A percentile compares a stretch with the other conserved stretches of the same genome.
These are phyloP conservation scores for Campoplex nolae DNA, from an alignment of 2,888 invertebrate genomes.

Conservation along the genomic window DNA sequence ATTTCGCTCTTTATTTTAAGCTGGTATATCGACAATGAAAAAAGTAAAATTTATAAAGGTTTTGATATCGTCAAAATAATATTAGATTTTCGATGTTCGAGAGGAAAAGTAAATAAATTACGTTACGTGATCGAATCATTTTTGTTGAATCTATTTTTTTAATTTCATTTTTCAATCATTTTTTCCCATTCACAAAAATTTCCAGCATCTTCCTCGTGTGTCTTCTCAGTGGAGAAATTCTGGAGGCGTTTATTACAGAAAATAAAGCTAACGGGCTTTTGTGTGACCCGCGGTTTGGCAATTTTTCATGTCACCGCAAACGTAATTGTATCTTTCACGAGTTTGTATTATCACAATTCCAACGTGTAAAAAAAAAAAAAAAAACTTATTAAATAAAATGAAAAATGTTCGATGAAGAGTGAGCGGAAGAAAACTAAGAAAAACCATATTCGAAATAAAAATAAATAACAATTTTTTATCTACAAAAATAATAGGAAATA, in stretches of 20 bases:
- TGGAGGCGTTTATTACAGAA: constrained; percentile 6
- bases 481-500: background rate
- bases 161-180: constrained; percentile 55
- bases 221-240: constrained; percentile 63
- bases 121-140: background rate
- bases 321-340: constrained; percentile 5
- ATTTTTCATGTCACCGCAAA: constrained; percentile 27
- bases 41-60: background rate
- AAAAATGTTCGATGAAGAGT: constrained; percentile 41
- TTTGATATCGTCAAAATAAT: background rate
- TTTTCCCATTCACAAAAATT: constrained; percentile 77
- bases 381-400: constrained; percentile 57
- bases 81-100: background rate
- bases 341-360: constrained; percentile 11
- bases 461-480: background rate
- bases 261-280: constrained; percentile 23
- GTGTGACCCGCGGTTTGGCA: constrained; percentile 7
- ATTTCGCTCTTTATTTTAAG: background rate
- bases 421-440: background rate
- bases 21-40: background rate
- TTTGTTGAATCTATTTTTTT: background rate
- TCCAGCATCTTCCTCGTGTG: constrained; percentile 79
- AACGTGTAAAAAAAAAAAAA: background rate
- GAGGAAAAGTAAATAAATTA: background rate
- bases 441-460: background rate